Evolutionary conservation across 2,797 vertebrate genomes (phyloP), one percentile per base, ranked within the genome.

Genomic region (Oryzias sinensis): DNA sequence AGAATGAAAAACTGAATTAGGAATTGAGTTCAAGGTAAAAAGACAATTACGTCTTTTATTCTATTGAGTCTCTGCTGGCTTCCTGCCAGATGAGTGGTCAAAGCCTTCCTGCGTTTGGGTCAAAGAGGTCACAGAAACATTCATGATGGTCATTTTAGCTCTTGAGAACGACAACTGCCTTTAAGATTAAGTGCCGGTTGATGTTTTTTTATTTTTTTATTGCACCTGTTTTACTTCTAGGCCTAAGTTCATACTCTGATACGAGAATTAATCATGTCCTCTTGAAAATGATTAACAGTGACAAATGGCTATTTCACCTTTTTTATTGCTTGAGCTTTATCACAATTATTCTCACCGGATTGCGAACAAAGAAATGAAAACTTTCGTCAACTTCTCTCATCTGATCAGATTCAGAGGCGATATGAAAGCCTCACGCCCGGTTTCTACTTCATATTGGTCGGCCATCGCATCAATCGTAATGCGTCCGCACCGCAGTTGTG

Each of bases 221-320:
- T 6, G 55, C 68, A 65, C 54, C 52, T 16, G 22, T 27, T 11
- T 50, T 8, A 2, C 48, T 49, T 9, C 9, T 11, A 37, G 33
- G 33, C 11, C 33, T 37, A 37, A 37, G 33, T 37, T 37, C 33
- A 13, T 37, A 37, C 9, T 37, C 33, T 11, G 33, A 37, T 37
- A 11, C 9, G 2, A 37, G 5, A 18, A 48, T 78, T 50, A 50
- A 68, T 70, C 62, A 72, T 54, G 18, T 29, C 3, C 49, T 56
- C 16, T 4, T 46, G n/a, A 64, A 53, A 57, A 27, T 29, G 65
- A 61, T 54, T 54, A 40, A 43, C 15, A 18, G 55, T 56, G 62
- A 80, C 43, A 50, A 24, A 72, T 9, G 50, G 68, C n/a, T 17
- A 27, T 24, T 33, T 68, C n/a, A 52, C 6, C 24, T 51, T 45